These are phyloP conservation scores for Illadopsis cleaveri DNA, from an alignment of 2,113 vertebrate species.

Conservation along the genomic window DNA sequence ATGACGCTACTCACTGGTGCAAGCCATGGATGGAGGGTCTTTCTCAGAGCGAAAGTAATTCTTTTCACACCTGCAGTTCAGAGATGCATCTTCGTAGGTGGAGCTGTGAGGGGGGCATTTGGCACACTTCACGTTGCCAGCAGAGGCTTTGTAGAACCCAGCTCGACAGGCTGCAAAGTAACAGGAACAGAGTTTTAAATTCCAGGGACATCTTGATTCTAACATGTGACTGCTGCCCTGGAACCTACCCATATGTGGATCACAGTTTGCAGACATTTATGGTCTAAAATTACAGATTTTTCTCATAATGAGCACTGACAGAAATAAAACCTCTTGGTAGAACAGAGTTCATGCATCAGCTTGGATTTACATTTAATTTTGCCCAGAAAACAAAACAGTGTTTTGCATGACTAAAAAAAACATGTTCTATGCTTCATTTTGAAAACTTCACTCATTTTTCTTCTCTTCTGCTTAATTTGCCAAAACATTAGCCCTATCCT, in stretches of 20 bases:
- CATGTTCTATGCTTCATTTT: background rate
- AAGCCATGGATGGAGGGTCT: slow-evolving; percentile 96
- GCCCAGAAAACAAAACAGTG: background rate
- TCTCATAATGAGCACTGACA: background rate
- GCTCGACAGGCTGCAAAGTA: slow-evolving; percentile 85
- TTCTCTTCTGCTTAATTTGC: background rate
- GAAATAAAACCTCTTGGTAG: background rate
- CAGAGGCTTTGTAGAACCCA: slow-evolving; percentile 93
- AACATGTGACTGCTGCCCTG: background rate
- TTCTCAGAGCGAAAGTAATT: slow-evolving; percentile 95
- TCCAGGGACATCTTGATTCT: background rate
- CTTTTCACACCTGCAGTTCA: slow-evolving; percentile 94
- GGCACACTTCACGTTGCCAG: slow-evolving; percentile 88
- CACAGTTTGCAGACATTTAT: background rate
- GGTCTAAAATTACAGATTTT: background rate
- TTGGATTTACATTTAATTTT: background rate
- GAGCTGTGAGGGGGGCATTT: slow-evolving; percentile 97
- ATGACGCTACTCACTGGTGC: slow-evolving; percentile 88
- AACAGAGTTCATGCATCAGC: background rate
- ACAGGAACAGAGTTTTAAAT: slow-evolving; percentile 5
- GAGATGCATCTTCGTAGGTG: slow-evolving; percentile 86
- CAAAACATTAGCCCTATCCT: background rate
- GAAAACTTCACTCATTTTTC: background rate
- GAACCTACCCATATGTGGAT: background rate
- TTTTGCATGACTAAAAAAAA: background rate